Conservation (phyloP, 2,888 invertebrate genomes). For the Clostera curtula region DNA sequence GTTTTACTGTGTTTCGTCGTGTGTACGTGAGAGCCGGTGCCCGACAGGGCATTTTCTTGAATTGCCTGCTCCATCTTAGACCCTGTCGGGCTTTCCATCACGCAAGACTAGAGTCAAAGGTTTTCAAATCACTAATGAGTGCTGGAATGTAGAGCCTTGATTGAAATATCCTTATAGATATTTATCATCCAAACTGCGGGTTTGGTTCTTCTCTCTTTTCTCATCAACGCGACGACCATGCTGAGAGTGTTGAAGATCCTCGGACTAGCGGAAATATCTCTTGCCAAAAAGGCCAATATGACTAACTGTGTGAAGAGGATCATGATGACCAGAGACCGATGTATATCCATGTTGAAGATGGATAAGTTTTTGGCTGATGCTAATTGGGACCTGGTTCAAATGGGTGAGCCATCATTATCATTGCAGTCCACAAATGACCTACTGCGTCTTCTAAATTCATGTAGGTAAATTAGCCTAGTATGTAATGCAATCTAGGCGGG, state of each 20-base stretch:
- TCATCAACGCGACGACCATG: conserved; percentile 76
- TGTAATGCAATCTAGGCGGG: too few relatives aligned
- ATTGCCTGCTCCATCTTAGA: neutral
- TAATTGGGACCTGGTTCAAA: conserved; percentile 75
- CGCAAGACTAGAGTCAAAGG: too few relatives aligned
- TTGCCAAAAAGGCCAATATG: conserved; percentile 73
- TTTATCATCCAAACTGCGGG: conserved; percentile 75
- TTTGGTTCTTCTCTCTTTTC: conserved; percentile 70
- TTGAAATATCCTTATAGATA: conserved; percentile 31
- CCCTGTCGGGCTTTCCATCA: too few relatives aligned
- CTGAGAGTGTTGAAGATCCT: conserved; percentile 62
- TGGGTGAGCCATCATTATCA: conserved; percentile 25
- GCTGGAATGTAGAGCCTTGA: too few relatives aligned
- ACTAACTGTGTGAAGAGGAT: conserved; percentile 69
- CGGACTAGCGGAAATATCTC: conserved; percentile 65
- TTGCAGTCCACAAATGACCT: too few relatives aligned
- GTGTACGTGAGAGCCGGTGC: too few relatives aligned
- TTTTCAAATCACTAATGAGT: too few relatives aligned
- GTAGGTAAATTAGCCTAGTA: too few relatives aligned
- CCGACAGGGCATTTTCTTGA: too few relatives aligned
- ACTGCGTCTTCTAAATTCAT: too few relatives aligned
- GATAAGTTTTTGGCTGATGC: conserved; percentile 79
- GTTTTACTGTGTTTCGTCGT: too few relatives aligned
- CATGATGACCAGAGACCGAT: conserved; percentile 59
- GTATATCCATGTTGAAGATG: conserved; percentile 74